Percentiles rank a stretch among this genome's conserved stretches.
These are phyloP conservation scores for Scomberomorus guttatus DNA, from an alignment of 2,797 vertebrate genomes.

Conservation along the genomic window DNA sequence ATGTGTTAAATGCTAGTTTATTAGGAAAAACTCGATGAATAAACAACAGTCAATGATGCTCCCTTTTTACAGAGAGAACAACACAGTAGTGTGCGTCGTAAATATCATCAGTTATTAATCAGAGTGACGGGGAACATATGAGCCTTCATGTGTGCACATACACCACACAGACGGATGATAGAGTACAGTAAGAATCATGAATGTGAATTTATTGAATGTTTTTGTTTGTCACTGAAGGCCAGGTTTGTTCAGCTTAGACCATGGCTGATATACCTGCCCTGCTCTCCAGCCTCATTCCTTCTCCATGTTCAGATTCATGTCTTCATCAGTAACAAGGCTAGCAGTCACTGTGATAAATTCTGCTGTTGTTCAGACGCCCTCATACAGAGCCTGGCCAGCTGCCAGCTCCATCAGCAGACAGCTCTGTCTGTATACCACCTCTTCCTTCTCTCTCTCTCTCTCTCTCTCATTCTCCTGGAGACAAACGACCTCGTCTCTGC, in stretches of 20 bases:
- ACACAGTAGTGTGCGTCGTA: background rate
- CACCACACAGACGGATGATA: background rate
- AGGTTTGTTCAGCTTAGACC: conserved; percentile 5
- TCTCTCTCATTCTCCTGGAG: conserved; percentile 47
- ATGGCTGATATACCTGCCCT: conserved; percentile 22
- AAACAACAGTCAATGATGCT: background rate
- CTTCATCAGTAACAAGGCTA: conserved; percentile 69
- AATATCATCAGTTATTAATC: background rate
- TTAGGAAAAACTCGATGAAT: conserved; percentile 10
- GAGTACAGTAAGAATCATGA: background rate
- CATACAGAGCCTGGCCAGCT: conserved; percentile 49
- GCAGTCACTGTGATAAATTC: conserved; percentile 66
- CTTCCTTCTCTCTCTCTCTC: background rate
- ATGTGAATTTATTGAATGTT: conserved; percentile 13
- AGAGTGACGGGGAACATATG: background rate
- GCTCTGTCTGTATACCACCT: conserved; percentile 49
- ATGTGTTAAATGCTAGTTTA: background rate
- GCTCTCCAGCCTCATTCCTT: conserved; percentile 3
- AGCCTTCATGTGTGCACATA: background rate
- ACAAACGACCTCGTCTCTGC: conserved; percentile 72
- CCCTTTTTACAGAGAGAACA: background rate
- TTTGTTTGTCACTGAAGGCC: background rate
- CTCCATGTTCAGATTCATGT: conserved; percentile 54
- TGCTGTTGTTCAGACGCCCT: conserved; percentile 51
- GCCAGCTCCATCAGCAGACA: conserved; percentile 66